phyloP scores from a whole-genome alignment of 2,113 vertebrate species.

The Bambusicola thoracicus region DNA sequence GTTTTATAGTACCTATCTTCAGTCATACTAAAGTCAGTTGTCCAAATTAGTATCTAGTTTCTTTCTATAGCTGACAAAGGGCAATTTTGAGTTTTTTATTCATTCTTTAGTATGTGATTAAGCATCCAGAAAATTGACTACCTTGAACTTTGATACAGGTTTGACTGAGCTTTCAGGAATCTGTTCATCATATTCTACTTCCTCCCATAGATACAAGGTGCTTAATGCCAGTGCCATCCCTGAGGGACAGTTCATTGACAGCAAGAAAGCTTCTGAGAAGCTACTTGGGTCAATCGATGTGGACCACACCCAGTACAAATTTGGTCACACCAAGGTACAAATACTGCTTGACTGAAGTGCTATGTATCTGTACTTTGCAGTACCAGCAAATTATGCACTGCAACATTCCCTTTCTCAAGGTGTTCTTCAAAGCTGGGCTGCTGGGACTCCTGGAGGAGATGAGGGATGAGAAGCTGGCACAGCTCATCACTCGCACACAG shows the following conservation, averaged over 20 bases:
- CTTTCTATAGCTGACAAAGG: background rate
- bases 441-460: constrained; percentile 91
- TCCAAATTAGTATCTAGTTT: background rate
- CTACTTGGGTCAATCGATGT: constrained; percentile 86
- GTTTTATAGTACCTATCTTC: background rate
- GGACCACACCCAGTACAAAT: constrained; percentile 88
- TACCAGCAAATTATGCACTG: background rate
- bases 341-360: background rate
- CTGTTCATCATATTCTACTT: background rate
- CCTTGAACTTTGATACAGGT: background rate
- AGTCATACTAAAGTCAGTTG: background rate
- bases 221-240: constrained; percentile 81
- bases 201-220: constrained; percentile 73
- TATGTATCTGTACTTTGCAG: background rate
- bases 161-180: background rate
- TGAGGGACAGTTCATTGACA: constrained; percentile 89
- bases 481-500: constrained; percentile 93
- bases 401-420: constrained; percentile 69
- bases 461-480: constrained; percentile 91
- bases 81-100: background rate
- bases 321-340: constrained; percentile 89
- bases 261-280: constrained; percentile 92
- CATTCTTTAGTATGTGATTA: background rate
- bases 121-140: background rate
- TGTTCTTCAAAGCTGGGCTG: constrained; percentile 95